phyloP scores from a whole-genome alignment of 1,140 invertebrate genomes.

The Copidosoma floridanum region DNA sequence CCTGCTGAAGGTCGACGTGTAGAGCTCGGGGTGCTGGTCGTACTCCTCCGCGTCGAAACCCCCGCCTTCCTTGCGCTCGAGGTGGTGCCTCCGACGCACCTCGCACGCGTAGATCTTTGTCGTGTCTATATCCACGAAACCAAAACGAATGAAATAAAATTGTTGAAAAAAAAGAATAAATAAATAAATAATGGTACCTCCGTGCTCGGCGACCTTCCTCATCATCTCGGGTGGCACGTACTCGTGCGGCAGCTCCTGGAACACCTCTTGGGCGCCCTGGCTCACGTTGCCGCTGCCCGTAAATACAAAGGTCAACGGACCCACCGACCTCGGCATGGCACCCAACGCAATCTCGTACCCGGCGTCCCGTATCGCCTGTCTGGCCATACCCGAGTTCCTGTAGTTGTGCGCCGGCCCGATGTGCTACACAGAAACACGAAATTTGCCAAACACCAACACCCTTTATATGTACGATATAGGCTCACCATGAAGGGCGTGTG shows the following conservation, averaged over 20 bases:
- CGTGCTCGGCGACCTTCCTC: conserved; percentile 93
- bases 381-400: conserved; percentile 93
- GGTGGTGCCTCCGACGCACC: conserved; percentile 87
- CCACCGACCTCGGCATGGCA: conserved; percentile 97
- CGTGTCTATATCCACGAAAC: conserved; percentile 60
- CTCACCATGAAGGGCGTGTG: conserved; percentile 98
- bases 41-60: conserved; percentile 91
- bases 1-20: conserved; percentile 94
- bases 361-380: conserved; percentile 93
- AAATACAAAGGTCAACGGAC: conserved; percentile 96
- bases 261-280: conserved; percentile 94
- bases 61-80: conserved; percentile 87
- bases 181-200: conserved; percentile 72
- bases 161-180: not conserved
- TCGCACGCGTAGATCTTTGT: conserved; percentile 95
- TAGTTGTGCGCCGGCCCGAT: conserved; percentile 99
- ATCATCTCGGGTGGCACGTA: conserved; percentile 94
- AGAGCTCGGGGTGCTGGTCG: conserved; percentile 87
- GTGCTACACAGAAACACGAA: conserved; percentile 72
- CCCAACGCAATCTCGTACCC: conserved; percentile 98
- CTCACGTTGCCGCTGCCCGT: conserved; percentile 89
- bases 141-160: not conserved
- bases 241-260: conserved; percentile 95
- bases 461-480: not conserved
- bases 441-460: too few relatives aligned